Evolutionary conservation across 2,113 vertebrate genomes (phyloP), one percentile per base, ranked within the genome.

Genomic region (Parotia lawesii): DNA sequence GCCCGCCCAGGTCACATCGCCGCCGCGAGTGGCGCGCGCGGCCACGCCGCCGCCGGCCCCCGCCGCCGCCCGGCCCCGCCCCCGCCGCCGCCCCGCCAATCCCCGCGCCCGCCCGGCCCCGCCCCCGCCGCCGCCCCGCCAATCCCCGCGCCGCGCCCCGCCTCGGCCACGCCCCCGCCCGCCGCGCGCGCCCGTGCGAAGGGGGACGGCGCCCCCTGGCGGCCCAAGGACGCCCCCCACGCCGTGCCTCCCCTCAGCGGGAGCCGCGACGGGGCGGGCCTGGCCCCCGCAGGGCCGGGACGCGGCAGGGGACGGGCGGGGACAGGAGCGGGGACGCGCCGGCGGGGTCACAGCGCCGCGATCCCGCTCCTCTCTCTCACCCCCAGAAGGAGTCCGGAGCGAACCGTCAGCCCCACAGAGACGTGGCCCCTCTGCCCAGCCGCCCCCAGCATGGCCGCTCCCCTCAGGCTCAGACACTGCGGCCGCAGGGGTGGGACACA

Each of bases 171-270:
- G 70, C 70, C 62, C 64, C 35, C 67, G 9, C 33, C 51, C 12
- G 11, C 54, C n/a, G 33, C 31, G 27, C 19, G 44, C 5, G 2
- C 40, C 61, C 40, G 74, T 67, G 21, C 28, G 58, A 56, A 73
- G 76, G n/a, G 69, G 47, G 18, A 72, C 29, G 38, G 78, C 88
- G n/a, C 83, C 88, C 78, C 67, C 87, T 93, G 91, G 54, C 50
- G 58, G 64, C 5, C 11, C 2, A 3, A 11, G 9, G 35, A 2
- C 27, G 14, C 21, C 4, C 17, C 28, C 7, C 35, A 4, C 7
- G 5, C 15, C 2, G 17, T 4, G 12, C 3, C 5, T 7, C 42
- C 20, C 61, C 15, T 27, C 50, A 21, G 37, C 31, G 20, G 47
- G 42, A 33, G 7, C 79, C 37, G n/a, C 60, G 78, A 66, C 57